phyloP scores from a whole-genome alignment of 2,888 invertebrate species.

The Rotaria magnacalcarata region DNA sequence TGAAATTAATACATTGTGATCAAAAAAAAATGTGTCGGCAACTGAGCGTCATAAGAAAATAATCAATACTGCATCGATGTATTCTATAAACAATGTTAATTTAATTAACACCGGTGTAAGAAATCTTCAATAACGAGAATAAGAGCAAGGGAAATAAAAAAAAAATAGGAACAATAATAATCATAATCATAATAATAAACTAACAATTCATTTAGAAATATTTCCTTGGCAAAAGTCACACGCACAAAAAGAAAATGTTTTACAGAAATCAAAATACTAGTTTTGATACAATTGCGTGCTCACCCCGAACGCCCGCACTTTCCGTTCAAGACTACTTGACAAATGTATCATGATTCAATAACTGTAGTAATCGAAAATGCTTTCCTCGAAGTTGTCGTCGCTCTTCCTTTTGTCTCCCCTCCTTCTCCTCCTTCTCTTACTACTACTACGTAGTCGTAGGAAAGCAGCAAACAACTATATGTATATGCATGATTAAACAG shows the following conservation, averaged over 20 bases:
- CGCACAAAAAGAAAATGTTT: not conserved
- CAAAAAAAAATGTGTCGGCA: not conserved
- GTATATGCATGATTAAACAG: not conserved
- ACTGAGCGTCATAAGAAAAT: not conserved
- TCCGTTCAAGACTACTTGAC: slow-evolving; percentile 35
- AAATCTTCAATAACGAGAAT: not conserved
- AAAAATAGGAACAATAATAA: not conserved
- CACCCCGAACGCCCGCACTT: not conserved
- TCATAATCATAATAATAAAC: not conserved
- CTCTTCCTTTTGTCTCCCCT: not conserved
- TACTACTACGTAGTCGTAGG: not conserved
- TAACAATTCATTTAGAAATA: slow-evolving; percentile 16
- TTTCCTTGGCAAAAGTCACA: not conserved
- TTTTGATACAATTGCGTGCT: not conserved
- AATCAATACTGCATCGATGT: not conserved
- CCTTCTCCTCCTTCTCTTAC: not conserved
- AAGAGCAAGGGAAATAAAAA: not conserved
- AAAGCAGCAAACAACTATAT: not conserved
- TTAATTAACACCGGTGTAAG: not conserved
- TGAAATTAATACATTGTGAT: not conserved
- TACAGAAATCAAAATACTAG: not conserved
- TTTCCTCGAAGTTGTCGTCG: not conserved
- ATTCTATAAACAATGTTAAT: not conserved
- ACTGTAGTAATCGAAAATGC: slow-evolving; percentile 25
- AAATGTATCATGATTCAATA: slow-evolving; percentile 38